Conservation (phyloP, 2,113 vertebrate species). For the Solea solea region DNA sequence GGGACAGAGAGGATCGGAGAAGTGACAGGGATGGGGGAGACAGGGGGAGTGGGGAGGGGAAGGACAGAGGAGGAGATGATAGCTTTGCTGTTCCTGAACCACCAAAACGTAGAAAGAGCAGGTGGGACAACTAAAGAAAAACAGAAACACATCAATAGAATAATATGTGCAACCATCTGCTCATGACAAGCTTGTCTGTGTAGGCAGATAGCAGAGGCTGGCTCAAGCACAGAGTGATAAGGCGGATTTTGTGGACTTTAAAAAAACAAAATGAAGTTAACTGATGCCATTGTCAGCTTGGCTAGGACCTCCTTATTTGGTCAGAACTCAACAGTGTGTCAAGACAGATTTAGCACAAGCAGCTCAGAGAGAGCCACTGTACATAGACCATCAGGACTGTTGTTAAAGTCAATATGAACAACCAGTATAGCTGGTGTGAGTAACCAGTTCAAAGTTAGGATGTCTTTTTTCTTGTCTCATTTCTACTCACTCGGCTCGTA, state of each 20-base stretch:
- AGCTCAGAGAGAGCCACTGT: constrained; percentile 51
- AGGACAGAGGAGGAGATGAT: constrained; percentile 83
- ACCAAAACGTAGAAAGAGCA: constrained; percentile 95
- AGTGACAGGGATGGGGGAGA: constrained; percentile 63
- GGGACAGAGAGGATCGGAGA: constrained; percentile 62
- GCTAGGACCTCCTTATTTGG: constrained; percentile 9
- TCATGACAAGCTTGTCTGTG: constrained; percentile 48
- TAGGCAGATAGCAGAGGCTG: constrained; percentile 47
- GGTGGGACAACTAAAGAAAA: constrained; percentile 95
- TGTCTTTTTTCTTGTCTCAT: constrained; percentile 34
- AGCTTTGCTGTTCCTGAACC: constrained; percentile 94
- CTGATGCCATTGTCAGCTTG: constrained; percentile 10
- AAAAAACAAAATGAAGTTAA: background rate
- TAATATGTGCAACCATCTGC: constrained; percentile 35
- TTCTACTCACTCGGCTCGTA: constrained; percentile 34
- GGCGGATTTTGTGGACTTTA: constrained; percentile 17
- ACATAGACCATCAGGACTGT: constrained; percentile 62
- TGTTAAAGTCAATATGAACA: constrained; percentile 36
- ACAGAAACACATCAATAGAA: constrained; percentile 8
- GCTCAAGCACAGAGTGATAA: constrained; percentile 35
- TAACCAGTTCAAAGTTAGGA: constrained; percentile 33
- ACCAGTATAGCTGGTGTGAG: constrained; percentile 45
- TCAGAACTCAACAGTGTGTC: constrained; percentile 23
- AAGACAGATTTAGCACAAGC: constrained; percentile 26
- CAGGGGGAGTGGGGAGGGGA: constrained; percentile 62